A percentile compares a stretch with the other conserved stretches of the same genome.
These are phyloP conservation scores for Drosophila cardini DNA, from an alignment of 1,140 invertebrate species.

Conservation along the genomic window DNA sequence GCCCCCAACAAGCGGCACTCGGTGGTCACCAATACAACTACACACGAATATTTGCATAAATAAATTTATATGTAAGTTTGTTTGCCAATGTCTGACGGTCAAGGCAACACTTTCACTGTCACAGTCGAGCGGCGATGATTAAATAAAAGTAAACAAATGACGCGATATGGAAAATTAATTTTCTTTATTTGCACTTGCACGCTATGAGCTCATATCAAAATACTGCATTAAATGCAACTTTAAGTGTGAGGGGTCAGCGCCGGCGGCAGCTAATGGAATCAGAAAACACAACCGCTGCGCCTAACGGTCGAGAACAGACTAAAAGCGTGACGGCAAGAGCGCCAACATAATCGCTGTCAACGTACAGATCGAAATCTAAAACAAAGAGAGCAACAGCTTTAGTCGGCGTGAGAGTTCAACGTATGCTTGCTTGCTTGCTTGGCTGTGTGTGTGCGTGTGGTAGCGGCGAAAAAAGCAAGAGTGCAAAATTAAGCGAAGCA, in stretches of 20 bases:
- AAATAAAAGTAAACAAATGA: slow-evolving; percentile 45
- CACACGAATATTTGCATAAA: slow-evolving; percentile 22
- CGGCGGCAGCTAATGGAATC: slow-evolving; percentile 1
- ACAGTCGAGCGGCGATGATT: slow-evolving; percentile 36
- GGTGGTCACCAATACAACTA: slow-evolving; percentile 30
- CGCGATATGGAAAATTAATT: slow-evolving; percentile 24
- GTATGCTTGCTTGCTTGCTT: neutral
- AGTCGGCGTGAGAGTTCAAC: neutral
- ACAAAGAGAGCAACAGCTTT: slow-evolving; percentile 29
- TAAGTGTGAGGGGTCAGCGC: slow-evolving; percentile 24
- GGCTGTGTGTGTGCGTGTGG: slow-evolving; percentile 9
- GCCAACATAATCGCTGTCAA: slow-evolving; percentile 44
- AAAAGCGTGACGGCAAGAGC: slow-evolving; percentile 40
- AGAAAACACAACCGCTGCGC: slow-evolving; percentile 50
- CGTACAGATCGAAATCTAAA: slow-evolving; percentile 38
- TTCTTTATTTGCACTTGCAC: slow-evolving; percentile 11
- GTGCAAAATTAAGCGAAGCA: slow-evolving; percentile 10
- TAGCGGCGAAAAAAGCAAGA: slow-evolving; percentile 17
- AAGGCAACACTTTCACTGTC: slow-evolving; percentile 44
- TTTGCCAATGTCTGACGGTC: slow-evolving; percentile 34
- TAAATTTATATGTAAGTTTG: neutral
- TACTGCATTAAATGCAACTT: slow-evolving; percentile 51
- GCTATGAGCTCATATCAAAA: slow-evolving; percentile 31
- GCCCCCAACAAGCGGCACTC: slow-evolving; percentile 1
- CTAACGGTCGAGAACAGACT: slow-evolving; percentile 62